These are phyloP conservation scores for Tangara arthus DNA, from an alignment of 2,797 vertebrate species.

Conservation along the genomic window DNA sequence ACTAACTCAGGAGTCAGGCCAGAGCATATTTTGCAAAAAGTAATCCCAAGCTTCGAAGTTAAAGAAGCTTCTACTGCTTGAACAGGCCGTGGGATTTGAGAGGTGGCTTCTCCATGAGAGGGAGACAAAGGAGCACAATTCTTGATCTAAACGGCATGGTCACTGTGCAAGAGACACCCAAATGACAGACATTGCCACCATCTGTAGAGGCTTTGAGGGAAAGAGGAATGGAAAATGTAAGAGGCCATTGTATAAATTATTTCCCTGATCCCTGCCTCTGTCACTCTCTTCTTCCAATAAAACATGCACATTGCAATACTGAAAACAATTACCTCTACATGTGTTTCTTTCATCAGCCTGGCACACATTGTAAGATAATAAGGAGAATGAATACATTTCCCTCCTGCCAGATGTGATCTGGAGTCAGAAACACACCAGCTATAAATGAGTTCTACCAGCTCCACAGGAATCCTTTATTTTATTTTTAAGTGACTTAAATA, in stretches of 20 bases:
- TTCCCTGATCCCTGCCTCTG: neutral
- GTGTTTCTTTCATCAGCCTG: neutral
- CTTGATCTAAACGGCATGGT: neutral
- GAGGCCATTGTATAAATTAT: neutral
- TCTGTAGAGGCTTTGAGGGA: neutral
- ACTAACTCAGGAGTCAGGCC: neutral
- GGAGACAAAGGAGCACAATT: neutral
- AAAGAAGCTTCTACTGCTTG: neutral
- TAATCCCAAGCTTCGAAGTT: fast-evolving
- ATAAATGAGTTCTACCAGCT: neutral
- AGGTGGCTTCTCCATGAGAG: neutral
- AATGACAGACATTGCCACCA: neutral
- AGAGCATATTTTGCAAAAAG: neutral
- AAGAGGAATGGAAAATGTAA: neutral
- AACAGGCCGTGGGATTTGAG: neutral
- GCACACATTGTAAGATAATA: neutral
- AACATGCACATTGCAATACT: neutral
- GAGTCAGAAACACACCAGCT: neutral
- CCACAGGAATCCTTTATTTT: neutral
- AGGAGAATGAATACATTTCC: neutral
- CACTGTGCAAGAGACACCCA: neutral
- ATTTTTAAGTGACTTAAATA: slow-evolving; percentile 37
- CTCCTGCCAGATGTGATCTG: neutral
- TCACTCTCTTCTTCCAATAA: neutral
- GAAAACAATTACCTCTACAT: neutral